These are phyloP conservation scores for Girardinus metallicus DNA, from an alignment of 2,797 vertebrate species.

Conservation along the genomic window DNA sequence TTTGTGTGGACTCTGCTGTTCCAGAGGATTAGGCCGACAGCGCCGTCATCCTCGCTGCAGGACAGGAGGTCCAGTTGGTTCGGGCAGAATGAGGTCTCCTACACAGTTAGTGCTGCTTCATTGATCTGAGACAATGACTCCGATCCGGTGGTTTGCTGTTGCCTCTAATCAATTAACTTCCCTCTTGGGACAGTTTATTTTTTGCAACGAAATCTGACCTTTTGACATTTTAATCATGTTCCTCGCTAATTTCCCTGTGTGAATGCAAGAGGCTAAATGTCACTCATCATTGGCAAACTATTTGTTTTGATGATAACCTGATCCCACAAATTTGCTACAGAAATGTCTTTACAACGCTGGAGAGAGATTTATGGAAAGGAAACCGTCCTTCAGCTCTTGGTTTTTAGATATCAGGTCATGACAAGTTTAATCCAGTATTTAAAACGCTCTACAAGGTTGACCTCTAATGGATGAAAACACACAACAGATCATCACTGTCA, in stretches of 20 bases:
- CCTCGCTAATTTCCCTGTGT: background rate
- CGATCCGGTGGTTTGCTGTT: background rate
- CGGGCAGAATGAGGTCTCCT: background rate
- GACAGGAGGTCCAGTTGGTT: background rate
- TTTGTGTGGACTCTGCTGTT: background rate
- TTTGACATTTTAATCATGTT: slow-evolving; percentile 9
- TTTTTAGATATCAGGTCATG: background rate
- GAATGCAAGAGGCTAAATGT: background rate
- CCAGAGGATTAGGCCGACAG: background rate
- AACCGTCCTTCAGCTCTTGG: background rate
- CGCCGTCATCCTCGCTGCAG: background rate
- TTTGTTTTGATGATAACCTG: background rate
- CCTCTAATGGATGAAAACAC: background rate
- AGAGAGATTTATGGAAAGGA: background rate
- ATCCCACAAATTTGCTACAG: background rate
- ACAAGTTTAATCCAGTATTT: background rate
- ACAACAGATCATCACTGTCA: background rate
- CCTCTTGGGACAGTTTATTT: background rate
- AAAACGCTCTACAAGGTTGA: background rate
- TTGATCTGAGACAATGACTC: slow-evolving; percentile 4
- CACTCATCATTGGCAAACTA: background rate
- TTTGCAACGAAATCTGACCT: slow-evolving; percentile 5
- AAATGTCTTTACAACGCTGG: background rate
- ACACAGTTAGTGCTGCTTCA: background rate
- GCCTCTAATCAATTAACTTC: background rate